Conservation (phyloP, 2,888 invertebrate genomes). For the Scrobipalpa costella region DNA sequence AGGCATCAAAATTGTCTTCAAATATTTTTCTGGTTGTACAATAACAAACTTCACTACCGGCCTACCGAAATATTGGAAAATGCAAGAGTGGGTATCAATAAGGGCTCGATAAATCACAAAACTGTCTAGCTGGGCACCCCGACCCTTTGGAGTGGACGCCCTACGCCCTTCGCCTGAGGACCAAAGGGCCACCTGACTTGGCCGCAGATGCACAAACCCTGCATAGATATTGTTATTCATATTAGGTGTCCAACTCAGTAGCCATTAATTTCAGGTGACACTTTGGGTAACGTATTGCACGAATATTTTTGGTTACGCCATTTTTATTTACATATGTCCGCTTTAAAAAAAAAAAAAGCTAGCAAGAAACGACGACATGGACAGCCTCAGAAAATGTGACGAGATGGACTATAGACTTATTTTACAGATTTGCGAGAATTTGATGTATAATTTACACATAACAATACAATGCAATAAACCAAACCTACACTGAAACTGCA, state of each 20-base stretch:
- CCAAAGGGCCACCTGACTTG: slow-evolving; percentile 60
- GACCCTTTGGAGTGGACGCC: slow-evolving; percentile 68
- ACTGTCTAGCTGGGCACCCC: slow-evolving; percentile 61
- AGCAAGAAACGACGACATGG: too few species aligned
- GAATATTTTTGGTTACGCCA: not conserved
- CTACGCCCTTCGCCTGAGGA: slow-evolving; percentile 40
- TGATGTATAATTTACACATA: not conserved
- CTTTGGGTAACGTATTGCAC: not conserved
- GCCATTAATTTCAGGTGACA: not conserved
- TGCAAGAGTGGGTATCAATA: slow-evolving; percentile 74
- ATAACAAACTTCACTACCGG: not conserved
- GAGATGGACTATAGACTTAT: not conserved
- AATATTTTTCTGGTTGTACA: not conserved
- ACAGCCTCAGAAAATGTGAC: too few species aligned
- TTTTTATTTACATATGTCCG: not conserved
- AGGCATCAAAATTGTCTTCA: too few species aligned
- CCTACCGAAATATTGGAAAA: slow-evolving; percentile 43
- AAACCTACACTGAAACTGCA: slow-evolving; percentile 7
- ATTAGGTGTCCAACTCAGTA: not conserved
- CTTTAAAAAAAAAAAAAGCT: too few species aligned
- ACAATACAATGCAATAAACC: not conserved
- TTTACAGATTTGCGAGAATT: not conserved
- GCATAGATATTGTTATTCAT: slow-evolving; percentile 19
- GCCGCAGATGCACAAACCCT: slow-evolving; percentile 47
- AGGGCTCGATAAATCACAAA: slow-evolving; percentile 69